phyloP scores from a whole-genome alignment of 1,140 invertebrate species.

The Drosophila rhopaloa region DNA sequence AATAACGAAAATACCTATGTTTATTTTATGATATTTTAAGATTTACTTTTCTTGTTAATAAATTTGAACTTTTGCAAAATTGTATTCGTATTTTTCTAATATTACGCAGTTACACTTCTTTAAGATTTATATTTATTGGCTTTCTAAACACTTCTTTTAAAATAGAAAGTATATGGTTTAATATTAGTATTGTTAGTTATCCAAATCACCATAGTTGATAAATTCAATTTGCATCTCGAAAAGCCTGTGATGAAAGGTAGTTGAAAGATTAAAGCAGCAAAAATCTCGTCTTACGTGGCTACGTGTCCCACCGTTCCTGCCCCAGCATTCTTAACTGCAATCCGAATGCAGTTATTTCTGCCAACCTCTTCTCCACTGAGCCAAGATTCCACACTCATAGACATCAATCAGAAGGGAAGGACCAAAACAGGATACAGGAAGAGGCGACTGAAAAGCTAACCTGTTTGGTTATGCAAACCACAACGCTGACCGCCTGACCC shows the following conservation, averaged over 20 bases:
- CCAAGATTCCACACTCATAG: conserved; percentile 44
- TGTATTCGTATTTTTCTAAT: too few species aligned
- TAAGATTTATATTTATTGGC: too few species aligned
- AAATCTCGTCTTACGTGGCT: conserved; percentile 23
- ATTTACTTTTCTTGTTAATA: too few species aligned
- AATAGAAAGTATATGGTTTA: too few species aligned
- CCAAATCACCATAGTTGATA: not conserved
- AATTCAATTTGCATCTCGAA: not conserved
- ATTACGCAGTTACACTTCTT: too few species aligned
- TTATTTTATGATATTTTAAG: too few species aligned
- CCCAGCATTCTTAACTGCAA: conserved; percentile 47
- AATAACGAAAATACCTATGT: too few species aligned
- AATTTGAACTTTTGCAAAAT: too few species aligned
- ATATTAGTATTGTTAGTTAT: too few species aligned
- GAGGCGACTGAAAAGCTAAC: conserved; percentile 22
- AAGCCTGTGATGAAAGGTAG: conserved; percentile 16
- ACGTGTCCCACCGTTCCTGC: conserved; percentile 19
- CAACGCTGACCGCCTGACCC: conserved; percentile 79
- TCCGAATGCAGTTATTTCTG: conserved; percentile 61
- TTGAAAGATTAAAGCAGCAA: conserved; percentile 27
- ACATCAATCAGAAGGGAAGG: conserved; percentile 63
- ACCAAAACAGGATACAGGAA: conserved; percentile 27
- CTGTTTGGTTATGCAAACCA: conserved; percentile 81
- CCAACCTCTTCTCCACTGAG: conserved; percentile 4
- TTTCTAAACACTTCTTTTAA: too few species aligned